Evolutionary conservation across 1,140 invertebrate species (phyloP), one percentile per base, ranked within the genome.

Genomic region (Hycleus cichorii): DNA sequence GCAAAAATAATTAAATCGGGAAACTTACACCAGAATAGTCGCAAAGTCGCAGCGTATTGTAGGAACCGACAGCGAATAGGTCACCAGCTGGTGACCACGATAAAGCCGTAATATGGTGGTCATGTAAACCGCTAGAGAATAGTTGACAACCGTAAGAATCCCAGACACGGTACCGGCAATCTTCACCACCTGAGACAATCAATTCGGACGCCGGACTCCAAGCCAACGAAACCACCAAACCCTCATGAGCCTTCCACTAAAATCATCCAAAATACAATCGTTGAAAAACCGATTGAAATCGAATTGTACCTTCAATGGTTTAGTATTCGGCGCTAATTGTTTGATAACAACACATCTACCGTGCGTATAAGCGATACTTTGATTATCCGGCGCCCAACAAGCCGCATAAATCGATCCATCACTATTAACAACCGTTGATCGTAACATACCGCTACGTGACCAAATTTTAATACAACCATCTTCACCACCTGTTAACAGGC

Each of bases 181-280:
- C 97, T 80, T 99, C 97, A 6, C 87, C 91, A 1, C 94, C 95
- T 26, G 95, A 95, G 24, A 97, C 77, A 47, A 99, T 93, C 0
- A 94, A 76, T 65, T 90, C 89, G 64, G 89, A 90, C 47, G 87
- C 87, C 2, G 86, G 78, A 72, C 90, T 95, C 95, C 96, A 99
- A 47, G 88, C 86, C 1, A 93, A 78, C 50, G 86, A 86, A 12
- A 98, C 76, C 61, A 98, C 88, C 2, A 98, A 69, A 5, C 91
- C 92, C 64, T 98, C 95, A 74, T 99, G 96, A 18, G 91, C 96
- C 74, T 92, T 92, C 94, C 96, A 98, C 91, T 95, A 71, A 25
- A 81, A 79, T 43, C 66, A 74, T 0, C 11, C 67, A 54, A 47
- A 39, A 42, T 49, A 3, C 18, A 38, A 39, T 2, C 46, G 3